Percentiles rank a stretch among this genome's conserved stretches.
phyloP scores from a whole-genome alignment of 2,113 vertebrate species.

The Crotalus tigris region DNA sequence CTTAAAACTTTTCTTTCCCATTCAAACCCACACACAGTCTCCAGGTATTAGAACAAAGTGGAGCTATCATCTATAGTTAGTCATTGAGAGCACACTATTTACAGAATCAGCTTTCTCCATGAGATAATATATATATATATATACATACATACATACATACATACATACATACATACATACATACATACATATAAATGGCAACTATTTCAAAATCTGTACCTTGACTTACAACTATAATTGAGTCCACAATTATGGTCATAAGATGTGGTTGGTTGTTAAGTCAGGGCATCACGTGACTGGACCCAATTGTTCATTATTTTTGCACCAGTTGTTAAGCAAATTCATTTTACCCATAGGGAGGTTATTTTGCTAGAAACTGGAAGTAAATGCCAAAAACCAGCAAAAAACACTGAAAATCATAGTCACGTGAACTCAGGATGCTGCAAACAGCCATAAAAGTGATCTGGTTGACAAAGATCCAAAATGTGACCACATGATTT shows the following conservation, averaged over 20 bases:
- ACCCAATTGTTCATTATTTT: not conserved
- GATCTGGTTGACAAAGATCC: not conserved
- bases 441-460: not conserved
- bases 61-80: not conserved
- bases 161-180: too few species aligned
- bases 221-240: not conserved
- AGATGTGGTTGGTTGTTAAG: not conserved
- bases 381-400: not conserved
- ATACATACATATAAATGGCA: not conserved
- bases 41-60: not conserved
- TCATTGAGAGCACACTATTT: not conserved
- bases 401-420: not conserved
- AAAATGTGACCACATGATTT: not conserved
- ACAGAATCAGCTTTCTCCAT: not conserved
- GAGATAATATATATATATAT: not conserved
- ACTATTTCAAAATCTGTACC: not conserved
- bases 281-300: not conserved
- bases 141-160: too few species aligned
- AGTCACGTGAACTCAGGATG: not conserved
- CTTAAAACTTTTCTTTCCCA: not conserved
- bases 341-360: not conserved
- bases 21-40: not conserved
- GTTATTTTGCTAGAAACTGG: not conserved
- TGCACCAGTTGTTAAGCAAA: not conserved
- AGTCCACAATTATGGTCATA: not conserved